Percentiles rank a stretch among this genome's conserved stretches.
Evolutionary conservation across 2,113 vertebrate species (phyloP).

Genomic region (Arvicanthis niloticus): DNA sequence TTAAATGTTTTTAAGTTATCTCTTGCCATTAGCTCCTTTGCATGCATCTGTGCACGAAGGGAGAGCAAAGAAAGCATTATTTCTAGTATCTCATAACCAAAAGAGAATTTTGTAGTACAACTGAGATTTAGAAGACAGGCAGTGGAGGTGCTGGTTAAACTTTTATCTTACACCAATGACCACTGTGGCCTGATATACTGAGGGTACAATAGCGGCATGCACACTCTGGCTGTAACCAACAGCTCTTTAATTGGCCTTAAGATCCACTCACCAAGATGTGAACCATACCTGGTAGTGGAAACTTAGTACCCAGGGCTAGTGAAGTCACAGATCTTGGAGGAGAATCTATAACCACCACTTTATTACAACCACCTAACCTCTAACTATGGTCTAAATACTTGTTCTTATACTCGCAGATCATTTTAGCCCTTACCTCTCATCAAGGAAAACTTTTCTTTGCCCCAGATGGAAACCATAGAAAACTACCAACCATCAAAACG

Average conservation of each 20-base stretch:
- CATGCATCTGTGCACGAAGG: not conserved
- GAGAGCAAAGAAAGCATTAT: not conserved
- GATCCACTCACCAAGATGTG: not conserved
- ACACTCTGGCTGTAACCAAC: not conserved
- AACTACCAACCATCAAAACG: not conserved
- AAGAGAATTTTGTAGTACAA: not conserved
- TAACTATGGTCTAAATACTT: not conserved
- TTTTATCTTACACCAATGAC: not conserved
- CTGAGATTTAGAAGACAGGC: not conserved
- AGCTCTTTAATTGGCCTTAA: not conserved
- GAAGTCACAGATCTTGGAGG: not conserved
- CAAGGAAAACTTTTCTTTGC: not conserved
- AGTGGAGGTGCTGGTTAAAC: not conserved
- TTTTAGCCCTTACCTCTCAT: not conserved
- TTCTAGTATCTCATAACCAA: not conserved
- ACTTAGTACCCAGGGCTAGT: not conserved
- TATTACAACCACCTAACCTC: not conserved
- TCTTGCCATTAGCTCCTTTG: not conserved
- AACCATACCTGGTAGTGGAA: not conserved
- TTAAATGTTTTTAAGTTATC: not conserved
- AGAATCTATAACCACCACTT: not conserved
- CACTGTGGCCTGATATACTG: not conserved
- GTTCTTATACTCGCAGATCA: not conserved
- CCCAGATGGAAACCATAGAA: not conserved
- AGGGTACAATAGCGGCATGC: not conserved